Base-by-base conservation (phyloP, 2,888 invertebrate genomes). In the Hecatera dysodea region DNA sequence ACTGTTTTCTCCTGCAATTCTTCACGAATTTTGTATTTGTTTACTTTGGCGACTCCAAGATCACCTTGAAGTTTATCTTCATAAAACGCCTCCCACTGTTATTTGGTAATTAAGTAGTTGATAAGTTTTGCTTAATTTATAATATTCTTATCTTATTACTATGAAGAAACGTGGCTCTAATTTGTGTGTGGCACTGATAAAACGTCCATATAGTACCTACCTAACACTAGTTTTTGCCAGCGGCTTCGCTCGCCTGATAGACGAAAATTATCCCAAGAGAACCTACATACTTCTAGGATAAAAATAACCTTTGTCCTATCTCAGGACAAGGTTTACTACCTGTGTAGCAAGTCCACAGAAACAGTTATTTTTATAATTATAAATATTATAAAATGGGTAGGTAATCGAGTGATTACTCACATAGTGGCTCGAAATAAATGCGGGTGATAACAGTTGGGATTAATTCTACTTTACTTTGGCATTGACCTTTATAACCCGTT, bases 171-270 rank as follows among this genome's bases (percentile, higher is more conserved):
- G 33, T 64, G 44, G 53, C 53, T 71, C 66, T 74, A 78, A 83
- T 83, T 83, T 82, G 61, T 75, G 89, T 91, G 90, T 91, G 90
- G 88, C 86, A 87, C 86, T 89, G 78, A 88, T 86, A 85, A 56
- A 62, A 56, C 27, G 44, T 69, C 2, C 17, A 27, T 61, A 33
- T 36, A 57, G 17, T 15, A 39, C 17, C 1, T 44, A 65, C 12
- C 9, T 7, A n/a, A n/a, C n/a, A n/a, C n/a, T n/a, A n/a, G n/a
- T n/a, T n/a, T n/a, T n/a, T n/a, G n/a, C n/a, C n/a, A n/a, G n/a
- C n/a, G n/a, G n/a, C n/a, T n/a, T n/a, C n/a, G n/a, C n/a, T n/a
- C n/a, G n/a, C n/a, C n/a, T n/a, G n/a, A n/a, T n/a, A n/a, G n/a
- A n/a, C n/a, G n/a, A n/a, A n/a, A n/a, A n/a, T n/a, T n/a, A n/a